Evolutionary conservation across 2,888 invertebrate genomes (phyloP).

Genomic region (Herminia tarsipennalis): DNA sequence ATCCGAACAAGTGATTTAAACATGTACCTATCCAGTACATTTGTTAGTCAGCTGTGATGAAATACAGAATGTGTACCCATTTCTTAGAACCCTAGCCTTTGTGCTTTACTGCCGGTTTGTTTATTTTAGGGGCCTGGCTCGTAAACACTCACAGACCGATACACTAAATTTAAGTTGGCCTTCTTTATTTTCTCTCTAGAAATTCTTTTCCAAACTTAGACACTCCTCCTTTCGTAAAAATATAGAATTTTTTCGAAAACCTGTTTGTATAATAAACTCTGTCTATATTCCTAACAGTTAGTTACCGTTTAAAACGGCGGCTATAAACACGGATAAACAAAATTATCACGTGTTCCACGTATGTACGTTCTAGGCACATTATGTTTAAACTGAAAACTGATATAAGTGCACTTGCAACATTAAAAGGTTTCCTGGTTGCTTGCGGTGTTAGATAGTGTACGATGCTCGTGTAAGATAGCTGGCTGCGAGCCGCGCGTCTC

Average conservation of each 20-base stretch:
- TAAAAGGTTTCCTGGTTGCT: constrained; percentile 55
- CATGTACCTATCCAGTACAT: constrained; percentile 25
- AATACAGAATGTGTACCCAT: constrained; percentile 67
- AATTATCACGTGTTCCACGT: constrained; percentile 4
- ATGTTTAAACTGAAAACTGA: constrained; percentile 52
- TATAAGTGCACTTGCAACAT: constrained; percentile 56
- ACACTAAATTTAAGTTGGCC: constrained; percentile 75
- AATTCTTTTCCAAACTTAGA: constrained; percentile 52
- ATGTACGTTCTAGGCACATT: constrained; percentile 29
- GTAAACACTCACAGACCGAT: constrained; percentile 78
- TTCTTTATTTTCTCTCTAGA: constrained; percentile 69
- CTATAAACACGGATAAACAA: constrained; percentile 10
- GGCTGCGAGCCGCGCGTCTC: constrained; percentile 64
- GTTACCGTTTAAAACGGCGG: not conserved
- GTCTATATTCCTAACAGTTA: constrained; percentile 1
- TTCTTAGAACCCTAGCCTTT: constrained; percentile 71
- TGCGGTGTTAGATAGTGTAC: constrained; percentile 60
- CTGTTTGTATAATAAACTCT: constrained; percentile 7
- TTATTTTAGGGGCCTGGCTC: constrained; percentile 77
- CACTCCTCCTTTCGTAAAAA: constrained; percentile 14
- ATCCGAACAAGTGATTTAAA: too few species aligned
- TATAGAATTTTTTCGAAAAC: constrained; percentile 5
- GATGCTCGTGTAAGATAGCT: constrained; percentile 66
- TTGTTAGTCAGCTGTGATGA: constrained; percentile 64
- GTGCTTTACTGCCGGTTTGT: constrained; percentile 77